Percentiles rank a stretch among this genome's conserved stretches.
phyloP scores from a whole-genome alignment of 2,888 invertebrate genomes.

The Leistus spinibarbis region DNA sequence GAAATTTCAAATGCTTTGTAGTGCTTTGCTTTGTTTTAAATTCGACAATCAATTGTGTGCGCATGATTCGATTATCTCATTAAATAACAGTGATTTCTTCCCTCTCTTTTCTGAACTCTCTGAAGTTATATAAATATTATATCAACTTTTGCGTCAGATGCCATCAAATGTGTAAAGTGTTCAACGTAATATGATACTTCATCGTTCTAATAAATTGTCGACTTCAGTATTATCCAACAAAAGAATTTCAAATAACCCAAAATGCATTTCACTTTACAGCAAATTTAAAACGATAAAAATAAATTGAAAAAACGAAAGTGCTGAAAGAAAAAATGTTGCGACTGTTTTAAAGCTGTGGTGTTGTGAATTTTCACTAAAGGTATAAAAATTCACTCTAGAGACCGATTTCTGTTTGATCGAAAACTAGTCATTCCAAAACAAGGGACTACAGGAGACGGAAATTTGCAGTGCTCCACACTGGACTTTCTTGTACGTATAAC shows the following conservation, averaged over 20 bases:
- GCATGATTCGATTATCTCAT: too few relatives aligned
- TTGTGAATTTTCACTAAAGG: slow-evolving; percentile 4
- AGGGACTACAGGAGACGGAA: background rate
- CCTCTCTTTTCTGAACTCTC: too few relatives aligned
- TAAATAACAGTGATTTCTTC: too few relatives aligned
- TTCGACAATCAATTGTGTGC: too few relatives aligned
- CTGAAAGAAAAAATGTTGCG: background rate
- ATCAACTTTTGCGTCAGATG: background rate
- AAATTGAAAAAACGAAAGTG: slow-evolving; percentile 17
- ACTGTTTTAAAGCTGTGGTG: background rate
- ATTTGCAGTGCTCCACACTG: too few relatives aligned
- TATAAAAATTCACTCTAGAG: slow-evolving; percentile 48
- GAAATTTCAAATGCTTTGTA: too few relatives aligned
- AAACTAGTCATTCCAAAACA: slow-evolving; percentile 45
- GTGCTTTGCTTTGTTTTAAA: too few relatives aligned
- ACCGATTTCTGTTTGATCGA: slow-evolving; percentile 50
- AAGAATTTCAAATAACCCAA: slow-evolving; percentile 5
- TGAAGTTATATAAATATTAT: background rate
- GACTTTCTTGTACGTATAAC: too few relatives aligned
- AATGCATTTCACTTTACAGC: slow-evolving; percentile 7
- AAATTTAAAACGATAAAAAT: slow-evolving; percentile 14
- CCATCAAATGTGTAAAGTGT: background rate
- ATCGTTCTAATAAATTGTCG: background rate
- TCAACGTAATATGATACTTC: slow-evolving; percentile 7
- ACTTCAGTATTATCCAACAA: background rate